Evolutionary conservation across 1,140 invertebrate species (phyloP), one percentile per base, ranked within the genome.

Genomic region (Fopius arisanus): DNA sequence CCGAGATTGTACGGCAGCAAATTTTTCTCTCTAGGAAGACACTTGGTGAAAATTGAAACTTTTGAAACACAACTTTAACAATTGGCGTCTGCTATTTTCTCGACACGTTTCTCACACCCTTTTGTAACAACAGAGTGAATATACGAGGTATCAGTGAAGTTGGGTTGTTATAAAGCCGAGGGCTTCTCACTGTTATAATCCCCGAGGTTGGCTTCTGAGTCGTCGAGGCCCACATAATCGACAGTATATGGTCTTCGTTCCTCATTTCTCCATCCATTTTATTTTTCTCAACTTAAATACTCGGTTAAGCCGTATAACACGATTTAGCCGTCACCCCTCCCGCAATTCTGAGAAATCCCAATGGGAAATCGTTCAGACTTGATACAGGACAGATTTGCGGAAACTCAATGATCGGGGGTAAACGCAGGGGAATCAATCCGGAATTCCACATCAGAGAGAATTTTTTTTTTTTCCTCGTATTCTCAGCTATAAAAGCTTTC

Each of bases 1-100:
- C n/a, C n/a, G n/a, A n/a, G n/a, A n/a, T n/a, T n/a, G n/a, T n/a
- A n/a, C n/a, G n/a, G n/a, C n/a, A n/a, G n/a, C n/a, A n/a, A n/a
- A n/a, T n/a, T n/a, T n/a, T n/a, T n/a, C n/a, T n/a, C n/a, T n/a
- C n/a, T n/a, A n/a, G n/a, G n/a, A n/a, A n/a, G n/a, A n/a, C n/a
- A n/a, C n/a, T n/a, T n/a, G n/a, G n/a, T n/a, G n/a, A n/a, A n/a
- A n/a, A n/a, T n/a, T n/a, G n/a, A n/a, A n/a, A n/a, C n/a, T 75
- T 70, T 75, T 79, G 77, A 79, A 75, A 78, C 79, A 81, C 80
- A 81, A 81, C 81, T 81, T 81, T 78, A 81, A 81, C 81, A 81
- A 81, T 43, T 33, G 26, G 3, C 2, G 63, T 9, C 31, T 29
- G n/a, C n/a, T 31, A 16, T 37, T 37, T 66, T n/a, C 63, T 31